Evolutionary conservation across 1,140 invertebrate species (phyloP).

Genomic region (Acromyrmex charruanus): DNA sequence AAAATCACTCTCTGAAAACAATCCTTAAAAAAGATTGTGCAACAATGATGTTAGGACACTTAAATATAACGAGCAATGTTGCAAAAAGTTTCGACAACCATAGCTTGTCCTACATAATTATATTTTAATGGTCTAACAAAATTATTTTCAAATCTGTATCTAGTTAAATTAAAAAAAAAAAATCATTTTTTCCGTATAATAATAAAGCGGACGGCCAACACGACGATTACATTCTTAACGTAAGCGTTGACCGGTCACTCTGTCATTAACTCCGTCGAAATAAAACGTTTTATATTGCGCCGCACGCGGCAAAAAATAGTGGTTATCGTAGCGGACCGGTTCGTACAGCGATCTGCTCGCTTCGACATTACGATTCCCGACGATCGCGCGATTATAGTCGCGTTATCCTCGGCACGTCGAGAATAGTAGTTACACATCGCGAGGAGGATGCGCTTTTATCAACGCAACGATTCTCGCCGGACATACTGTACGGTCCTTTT

Average conservation of each 20-base stretch:
- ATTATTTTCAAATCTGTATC: too few species aligned
- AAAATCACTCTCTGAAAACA: too few species aligned
- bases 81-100: too few species aligned
- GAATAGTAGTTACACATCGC: conserved; percentile 11
- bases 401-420: conserved; percentile 31
- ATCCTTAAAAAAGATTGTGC: too few species aligned
- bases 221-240: conserved; percentile 29
- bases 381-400: conserved; percentile 40
- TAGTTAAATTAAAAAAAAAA: too few species aligned
- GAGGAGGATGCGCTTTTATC: conserved; percentile 30
- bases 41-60: too few species aligned
- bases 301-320: conserved; percentile 17
- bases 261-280: conserved; percentile 35
- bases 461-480: conserved; percentile 10
- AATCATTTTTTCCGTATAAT: background rate
- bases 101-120: too few species aligned
- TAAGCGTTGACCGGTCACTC: conserved; percentile 6
- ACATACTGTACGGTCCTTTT: background rate
- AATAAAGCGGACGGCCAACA: background rate
- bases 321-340: conserved; percentile 45
- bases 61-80: too few species aligned
- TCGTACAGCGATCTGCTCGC: conserved; percentile 1
- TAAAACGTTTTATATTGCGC: conserved; percentile 31
- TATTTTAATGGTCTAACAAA: too few species aligned
- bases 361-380: conserved; percentile 17